These are phyloP conservation scores for Isichthys henryi DNA, from an alignment of 2,113 vertebrate genomes.

Conservation along the genomic window DNA sequence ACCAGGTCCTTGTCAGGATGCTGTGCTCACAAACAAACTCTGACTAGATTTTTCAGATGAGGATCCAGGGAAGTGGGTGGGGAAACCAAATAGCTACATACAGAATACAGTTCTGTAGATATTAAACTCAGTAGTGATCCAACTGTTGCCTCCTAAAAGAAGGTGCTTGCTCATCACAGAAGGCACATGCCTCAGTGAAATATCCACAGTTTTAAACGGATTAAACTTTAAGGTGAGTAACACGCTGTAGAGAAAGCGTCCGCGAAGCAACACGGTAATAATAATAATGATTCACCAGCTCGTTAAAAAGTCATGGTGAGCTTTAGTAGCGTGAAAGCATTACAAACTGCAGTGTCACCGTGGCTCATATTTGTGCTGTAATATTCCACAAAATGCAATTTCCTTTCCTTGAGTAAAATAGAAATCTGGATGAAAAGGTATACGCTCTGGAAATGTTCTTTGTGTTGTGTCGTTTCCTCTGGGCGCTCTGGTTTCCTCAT, in stretches of 20 bases:
- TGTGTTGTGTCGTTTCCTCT: neutral
- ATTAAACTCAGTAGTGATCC: neutral
- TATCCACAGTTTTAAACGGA: neutral
- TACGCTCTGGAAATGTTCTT: neutral
- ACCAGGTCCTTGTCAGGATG: neutral
- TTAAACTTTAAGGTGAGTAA: neutral
- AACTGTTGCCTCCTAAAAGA: neutral
- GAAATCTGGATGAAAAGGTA: neutral
- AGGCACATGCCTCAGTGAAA: neutral
- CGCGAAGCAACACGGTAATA: neutral
- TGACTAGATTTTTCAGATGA: neutral
- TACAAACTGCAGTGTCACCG: neutral
- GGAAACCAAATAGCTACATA: conserved; percentile 24
- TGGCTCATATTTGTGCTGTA: neutral
- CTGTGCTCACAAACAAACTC: neutral
- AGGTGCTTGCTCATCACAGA: neutral
- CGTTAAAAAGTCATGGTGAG: neutral
- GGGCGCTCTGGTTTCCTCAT: neutral
- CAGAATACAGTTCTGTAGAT: neutral
- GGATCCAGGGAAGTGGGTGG: conserved; percentile 32
- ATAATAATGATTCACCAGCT: neutral
- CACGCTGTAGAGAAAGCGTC: neutral
- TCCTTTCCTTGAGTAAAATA: neutral
- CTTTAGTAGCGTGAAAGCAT: neutral
- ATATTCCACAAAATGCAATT: neutral